phyloP scores from a whole-genome alignment of 1,140 invertebrate genomes.

The Tetramorium parvispinum region DNA sequence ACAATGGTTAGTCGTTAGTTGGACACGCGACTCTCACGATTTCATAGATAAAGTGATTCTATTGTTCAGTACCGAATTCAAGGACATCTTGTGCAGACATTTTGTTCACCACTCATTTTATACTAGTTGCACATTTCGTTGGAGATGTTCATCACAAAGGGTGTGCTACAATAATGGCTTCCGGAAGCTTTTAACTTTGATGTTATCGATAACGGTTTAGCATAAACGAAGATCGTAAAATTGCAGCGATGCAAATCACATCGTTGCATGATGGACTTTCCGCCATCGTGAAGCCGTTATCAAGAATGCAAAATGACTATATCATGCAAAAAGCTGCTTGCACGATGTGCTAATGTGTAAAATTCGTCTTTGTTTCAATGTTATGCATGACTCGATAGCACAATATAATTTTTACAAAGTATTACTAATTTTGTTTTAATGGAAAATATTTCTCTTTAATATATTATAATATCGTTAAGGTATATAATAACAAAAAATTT shows the following conservation, averaged over 20 bases:
- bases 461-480: background rate
- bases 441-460: background rate
- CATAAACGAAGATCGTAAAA: slow-evolving; percentile 18
- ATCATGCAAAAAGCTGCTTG: background rate
- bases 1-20: background rate
- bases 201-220: slow-evolving; percentile 23
- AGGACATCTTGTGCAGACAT: background rate
- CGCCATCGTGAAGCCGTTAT: background rate
- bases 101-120: too few relatives aligned
- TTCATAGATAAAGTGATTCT: background rate
- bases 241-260: background rate
- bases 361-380: slow-evolving; percentile 2
- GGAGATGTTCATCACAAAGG: too few relatives aligned
- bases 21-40: slow-evolving; percentile 2
- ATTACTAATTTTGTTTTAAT: background rate
- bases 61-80: background rate
- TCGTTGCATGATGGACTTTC: background rate
- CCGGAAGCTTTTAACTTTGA: slow-evolving; percentile 15
- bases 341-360: background rate
- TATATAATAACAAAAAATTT: background rate
- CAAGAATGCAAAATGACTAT: slow-evolving; percentile 7
- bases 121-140: too few relatives aligned
- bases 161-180: background rate
- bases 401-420: background rate
- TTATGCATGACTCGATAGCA: too few relatives aligned